Base-by-base conservation (phyloP, 1,140 invertebrate genomes). In the Drosophila varians region DNA sequence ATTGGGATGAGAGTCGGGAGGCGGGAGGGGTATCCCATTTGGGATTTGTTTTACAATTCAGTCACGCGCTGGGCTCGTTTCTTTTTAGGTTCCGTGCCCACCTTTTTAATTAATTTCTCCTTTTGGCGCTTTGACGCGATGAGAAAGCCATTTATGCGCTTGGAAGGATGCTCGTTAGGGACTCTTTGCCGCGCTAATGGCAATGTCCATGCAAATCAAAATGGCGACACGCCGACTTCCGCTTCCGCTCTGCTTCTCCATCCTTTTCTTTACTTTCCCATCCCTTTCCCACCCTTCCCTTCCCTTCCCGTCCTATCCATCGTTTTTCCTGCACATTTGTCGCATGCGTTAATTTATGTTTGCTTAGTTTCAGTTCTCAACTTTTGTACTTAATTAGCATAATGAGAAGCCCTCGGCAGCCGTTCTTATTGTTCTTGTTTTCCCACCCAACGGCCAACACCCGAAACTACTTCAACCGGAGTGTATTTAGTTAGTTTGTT, bases 101-200 rank as follows among this genome's bases (percentile, higher is more conserved):
- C 77, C 76, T 76, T 86, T 84, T 80, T 86, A 86, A 86, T 86
- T 86, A 86, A 86, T 86, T 86, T 80, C 46, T 68, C 66, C 71
- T 61, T 72, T 58, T 25, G 53, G 2, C 51, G 26, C 55, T 43
- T 21, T 38, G 40, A 38, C 46, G 45, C 53, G 58, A 31, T 51
- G 55, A 46, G 43, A 56, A 54, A 42, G 57, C 38, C 77, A 57
- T 82, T 82, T 77, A 74, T 53, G 57, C 73, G 62, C 42, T 77
- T 57, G 40, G 65, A 79, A 79, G 58, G 57, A 65, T 76, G 48
- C 68, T 61, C 48, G 60, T 43, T 54, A 77, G 54, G 23, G 34
- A 7, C 48, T 36, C 8, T 16, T 8, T 55, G 47, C 14, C 34
- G 16, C 42, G 31, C 52, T 80, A 60, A 65, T 62, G 49, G 42